Evolutionary conservation across 1,140 invertebrate genomes (phyloP).

Genomic region (Batillaria attramentaria): DNA sequence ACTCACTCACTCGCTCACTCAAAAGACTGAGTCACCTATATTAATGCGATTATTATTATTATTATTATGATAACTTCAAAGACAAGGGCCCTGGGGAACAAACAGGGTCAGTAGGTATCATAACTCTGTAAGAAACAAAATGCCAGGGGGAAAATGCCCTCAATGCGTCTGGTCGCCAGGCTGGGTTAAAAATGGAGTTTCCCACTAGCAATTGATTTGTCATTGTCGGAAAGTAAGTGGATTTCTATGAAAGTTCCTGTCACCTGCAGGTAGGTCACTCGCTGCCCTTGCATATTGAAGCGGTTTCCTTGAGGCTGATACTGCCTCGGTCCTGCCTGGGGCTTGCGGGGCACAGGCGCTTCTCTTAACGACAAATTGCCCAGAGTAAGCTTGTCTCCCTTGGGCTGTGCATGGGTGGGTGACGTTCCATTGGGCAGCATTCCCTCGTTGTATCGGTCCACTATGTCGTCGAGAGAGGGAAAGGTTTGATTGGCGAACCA

Average conservation of each 20-base stretch:
- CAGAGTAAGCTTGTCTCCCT: background rate
- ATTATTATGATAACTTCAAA: no score
- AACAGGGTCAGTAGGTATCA: no score
- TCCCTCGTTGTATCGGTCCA: conserved; percentile 33
- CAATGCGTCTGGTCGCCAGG: background rate
- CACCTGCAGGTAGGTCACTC: conserved; percentile 42
- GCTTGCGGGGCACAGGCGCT: conserved; percentile 24
- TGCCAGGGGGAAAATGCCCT: background rate
- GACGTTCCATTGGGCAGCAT: conserved; percentile 21
- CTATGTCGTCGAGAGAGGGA: conserved; percentile 37
- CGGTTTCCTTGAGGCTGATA: conserved; percentile 48
- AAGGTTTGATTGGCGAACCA: conserved; percentile 51
- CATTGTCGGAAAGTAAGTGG: background rate
- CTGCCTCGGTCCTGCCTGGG: conserved; percentile 34
- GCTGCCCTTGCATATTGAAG: conserved; percentile 46
- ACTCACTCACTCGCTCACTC: no score
- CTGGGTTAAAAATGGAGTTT: background rate
- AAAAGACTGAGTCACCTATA: no score
- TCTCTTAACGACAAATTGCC: conserved; percentile 27
- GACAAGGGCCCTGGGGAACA: no score
- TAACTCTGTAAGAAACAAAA: no score
- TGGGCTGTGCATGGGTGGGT: conserved; percentile 23
- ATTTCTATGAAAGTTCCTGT: background rate
- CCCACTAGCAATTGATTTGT: background rate
- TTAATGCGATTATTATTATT: no score